These are phyloP conservation scores for Alethe diademata DNA, from an alignment of 2,113 vertebrate genomes.

Conservation along the genomic window DNA sequence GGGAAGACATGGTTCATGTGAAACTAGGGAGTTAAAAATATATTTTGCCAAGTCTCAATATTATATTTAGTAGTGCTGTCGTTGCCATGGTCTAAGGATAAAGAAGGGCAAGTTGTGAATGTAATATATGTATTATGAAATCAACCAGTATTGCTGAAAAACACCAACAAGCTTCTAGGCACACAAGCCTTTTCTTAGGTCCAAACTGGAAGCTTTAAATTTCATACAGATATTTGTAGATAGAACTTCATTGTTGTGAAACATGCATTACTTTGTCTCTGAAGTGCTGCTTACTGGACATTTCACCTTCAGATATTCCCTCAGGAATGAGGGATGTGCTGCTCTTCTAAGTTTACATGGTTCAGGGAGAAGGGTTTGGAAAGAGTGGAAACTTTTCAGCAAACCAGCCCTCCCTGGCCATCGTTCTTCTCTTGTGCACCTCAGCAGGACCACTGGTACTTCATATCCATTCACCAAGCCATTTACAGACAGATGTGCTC, in stretches of 20 bases:
- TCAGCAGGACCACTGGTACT: not conserved
- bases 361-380: not conserved
- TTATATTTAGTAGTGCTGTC: constrained; percentile 10
- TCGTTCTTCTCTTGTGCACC: not conserved
- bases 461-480: not conserved
- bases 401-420: not conserved
- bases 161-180: not conserved
- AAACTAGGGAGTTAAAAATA: constrained; percentile 29
- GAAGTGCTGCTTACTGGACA: not conserved
- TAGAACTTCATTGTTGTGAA: not conserved
- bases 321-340: not conserved
- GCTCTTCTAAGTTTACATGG: not conserved
- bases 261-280: not conserved
- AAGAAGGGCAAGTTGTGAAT: constrained; percentile 21
- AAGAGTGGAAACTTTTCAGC: not conserved
- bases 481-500: not conserved
- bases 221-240: not conserved
- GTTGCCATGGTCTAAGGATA: constrained; percentile 20
- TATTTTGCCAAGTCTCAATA: not conserved
- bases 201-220: not conserved
- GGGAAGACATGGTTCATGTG: not conserved
- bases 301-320: not conserved
- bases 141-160: not conserved
- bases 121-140: not conserved
- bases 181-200: not conserved